Evolutionary conservation across 1,140 invertebrate genomes (phyloP).

Genomic region (Ips typographus): DNA sequence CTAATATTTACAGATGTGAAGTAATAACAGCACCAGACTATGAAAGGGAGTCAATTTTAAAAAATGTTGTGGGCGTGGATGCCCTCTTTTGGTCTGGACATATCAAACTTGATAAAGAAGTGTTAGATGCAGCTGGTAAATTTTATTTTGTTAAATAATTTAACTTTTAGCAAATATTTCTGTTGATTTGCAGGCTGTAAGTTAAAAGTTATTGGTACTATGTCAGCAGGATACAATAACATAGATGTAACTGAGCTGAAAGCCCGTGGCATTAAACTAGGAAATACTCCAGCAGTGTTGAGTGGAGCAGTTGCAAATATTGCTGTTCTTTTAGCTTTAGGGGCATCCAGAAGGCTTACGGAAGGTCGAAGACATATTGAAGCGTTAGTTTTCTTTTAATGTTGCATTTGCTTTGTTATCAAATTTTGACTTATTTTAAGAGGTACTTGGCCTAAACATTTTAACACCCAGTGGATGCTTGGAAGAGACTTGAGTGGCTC

Average conservation of each 20-base stretch:
- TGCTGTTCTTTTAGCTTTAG: constrained; percentile 73
- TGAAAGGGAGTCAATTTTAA: constrained; percentile 36
- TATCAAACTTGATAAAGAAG: constrained; percentile 43
- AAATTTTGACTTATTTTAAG: constrained; percentile 19
- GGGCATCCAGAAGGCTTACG: constrained; percentile 71
- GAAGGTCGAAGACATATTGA: constrained; percentile 69
- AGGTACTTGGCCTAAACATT: constrained; percentile 20
- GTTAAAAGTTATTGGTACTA: constrained; percentile 83
- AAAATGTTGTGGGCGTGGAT: constrained; percentile 42
- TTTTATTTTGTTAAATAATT: background rate
- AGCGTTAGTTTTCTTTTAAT: constrained; percentile 52
- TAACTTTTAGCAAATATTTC: background rate
- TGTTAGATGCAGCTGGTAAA: constrained; percentile 48
- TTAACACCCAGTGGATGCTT: constrained; percentile 60
- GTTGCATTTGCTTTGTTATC: background rate
- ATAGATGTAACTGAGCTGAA: constrained; percentile 68
- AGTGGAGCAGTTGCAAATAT: constrained; percentile 83
- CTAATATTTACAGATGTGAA: constrained; percentile 42
- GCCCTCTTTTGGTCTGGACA: constrained; percentile 45
- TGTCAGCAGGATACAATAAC: constrained; percentile 82
- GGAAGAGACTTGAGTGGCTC: constrained; percentile 68
- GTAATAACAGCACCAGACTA: constrained; percentile 38
- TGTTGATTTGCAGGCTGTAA: constrained; percentile 58
- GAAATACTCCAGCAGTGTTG: constrained; percentile 80
- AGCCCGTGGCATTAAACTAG: constrained; percentile 65